These are phyloP conservation scores for Vulpes vulpes DNA, from an alignment of 2,113 vertebrate genomes.

Conservation along the genomic window DNA sequence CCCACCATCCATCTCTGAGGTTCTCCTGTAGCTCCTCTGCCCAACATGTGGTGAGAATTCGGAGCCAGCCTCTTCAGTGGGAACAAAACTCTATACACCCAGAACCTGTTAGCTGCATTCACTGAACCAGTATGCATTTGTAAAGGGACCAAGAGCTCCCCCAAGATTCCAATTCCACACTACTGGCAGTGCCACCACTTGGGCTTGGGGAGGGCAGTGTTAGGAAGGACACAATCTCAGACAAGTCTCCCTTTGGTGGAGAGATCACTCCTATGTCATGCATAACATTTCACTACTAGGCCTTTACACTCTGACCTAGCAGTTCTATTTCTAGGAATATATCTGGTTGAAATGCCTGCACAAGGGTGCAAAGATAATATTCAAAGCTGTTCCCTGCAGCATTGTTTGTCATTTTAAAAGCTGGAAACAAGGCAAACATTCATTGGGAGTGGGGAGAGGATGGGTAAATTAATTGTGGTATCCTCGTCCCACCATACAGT, in stretches of 20 bases:
- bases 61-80: background rate
- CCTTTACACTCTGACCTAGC: background rate
- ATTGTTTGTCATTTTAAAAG: slow-evolving; percentile 39
- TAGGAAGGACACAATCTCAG: background rate
- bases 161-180: background rate
- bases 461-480: background rate
- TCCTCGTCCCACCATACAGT: background rate
- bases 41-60: background rate
- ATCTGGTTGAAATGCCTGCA: background rate
- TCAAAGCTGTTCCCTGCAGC: background rate
- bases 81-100: background rate
- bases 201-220: background rate
- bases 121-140: background rate
- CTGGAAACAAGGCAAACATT: slow-evolving; percentile 14
- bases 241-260: background rate
- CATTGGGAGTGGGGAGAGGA: background rate
- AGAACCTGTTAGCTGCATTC: background rate
- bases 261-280: background rate
- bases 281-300: background rate
- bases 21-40: background rate
- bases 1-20: background rate
- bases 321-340: slow-evolving; percentile 29
- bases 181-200: background rate
- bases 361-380: background rate
- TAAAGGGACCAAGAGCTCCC: background rate